These are phyloP conservation scores for Leptogaster cylindrica DNA, from an alignment of 2,888 invertebrate genomes.

Conservation along the genomic window DNA sequence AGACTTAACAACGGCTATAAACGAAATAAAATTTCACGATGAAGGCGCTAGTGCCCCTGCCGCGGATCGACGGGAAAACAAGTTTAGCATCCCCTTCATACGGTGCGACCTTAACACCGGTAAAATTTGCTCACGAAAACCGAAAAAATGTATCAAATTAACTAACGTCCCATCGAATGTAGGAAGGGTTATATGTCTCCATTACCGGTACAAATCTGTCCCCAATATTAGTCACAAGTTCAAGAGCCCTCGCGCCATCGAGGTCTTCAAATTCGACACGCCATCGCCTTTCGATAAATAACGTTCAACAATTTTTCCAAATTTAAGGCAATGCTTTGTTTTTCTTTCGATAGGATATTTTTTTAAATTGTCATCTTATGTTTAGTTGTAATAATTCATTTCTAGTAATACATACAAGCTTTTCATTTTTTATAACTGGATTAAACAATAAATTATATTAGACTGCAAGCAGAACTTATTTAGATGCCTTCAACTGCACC, in stretches of 20 bases:
- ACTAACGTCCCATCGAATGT: slow-evolving; percentile 50
- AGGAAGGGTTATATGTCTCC: slow-evolving; percentile 64
- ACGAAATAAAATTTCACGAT: too few relatives aligned
- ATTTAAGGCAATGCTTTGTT: too few relatives aligned
- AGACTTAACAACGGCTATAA: slow-evolving; percentile 62
- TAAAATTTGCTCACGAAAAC: background rate
- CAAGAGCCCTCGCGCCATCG: slow-evolving; percentile 43
- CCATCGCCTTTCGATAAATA: slow-evolving; percentile 72
- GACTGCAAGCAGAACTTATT: too few relatives aligned
- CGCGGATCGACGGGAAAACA: too few relatives aligned
- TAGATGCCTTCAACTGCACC: too few relatives aligned
- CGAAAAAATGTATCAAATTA: background rate
- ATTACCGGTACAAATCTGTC: slow-evolving; percentile 51
- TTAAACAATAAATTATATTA: too few relatives aligned
- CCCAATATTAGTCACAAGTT: slow-evolving; percentile 49
- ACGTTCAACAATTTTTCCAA: too few relatives aligned
- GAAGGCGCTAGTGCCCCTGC: slow-evolving; percentile 5
- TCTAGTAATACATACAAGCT: too few relatives aligned
- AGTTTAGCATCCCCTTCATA: slow-evolving; percentile 58
- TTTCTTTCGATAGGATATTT: too few relatives aligned
- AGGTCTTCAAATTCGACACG: slow-evolving; percentile 68
- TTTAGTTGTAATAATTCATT: too few relatives aligned
- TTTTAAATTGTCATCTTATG: too few relatives aligned
- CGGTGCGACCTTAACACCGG: slow-evolving; percentile 53
- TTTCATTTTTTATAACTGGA: too few relatives aligned